phyloP scores from a whole-genome alignment of 2,797 vertebrate species.

The Halcyon badia region DNA sequence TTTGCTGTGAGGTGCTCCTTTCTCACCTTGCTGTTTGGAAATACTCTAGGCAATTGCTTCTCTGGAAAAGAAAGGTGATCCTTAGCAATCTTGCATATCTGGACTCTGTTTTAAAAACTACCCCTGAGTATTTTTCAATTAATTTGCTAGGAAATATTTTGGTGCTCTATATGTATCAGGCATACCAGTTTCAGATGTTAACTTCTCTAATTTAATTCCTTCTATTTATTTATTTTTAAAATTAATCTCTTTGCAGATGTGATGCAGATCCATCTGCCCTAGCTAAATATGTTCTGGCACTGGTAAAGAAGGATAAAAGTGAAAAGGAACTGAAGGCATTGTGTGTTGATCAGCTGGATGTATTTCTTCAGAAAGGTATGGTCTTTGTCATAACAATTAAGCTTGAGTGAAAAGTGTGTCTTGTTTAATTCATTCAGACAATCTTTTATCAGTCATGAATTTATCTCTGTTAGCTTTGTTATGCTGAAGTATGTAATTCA shows the following conservation, averaged over 20 bases:
- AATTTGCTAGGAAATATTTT: background rate
- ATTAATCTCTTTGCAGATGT: conserved; percentile 84
- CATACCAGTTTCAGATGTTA: background rate
- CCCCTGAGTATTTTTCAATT: background rate
- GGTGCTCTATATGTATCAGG: background rate
- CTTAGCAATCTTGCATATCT: background rate
- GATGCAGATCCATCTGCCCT: conserved; percentile 98
- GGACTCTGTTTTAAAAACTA: background rate
- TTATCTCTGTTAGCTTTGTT: background rate
- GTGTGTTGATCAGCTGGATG: conserved; percentile 98
- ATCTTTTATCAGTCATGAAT: fast-evolving
- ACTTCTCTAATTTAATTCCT: background rate
- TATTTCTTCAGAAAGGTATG: conserved; percentile 98
- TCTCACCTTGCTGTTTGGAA: background rate
- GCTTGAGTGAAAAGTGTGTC: background rate
- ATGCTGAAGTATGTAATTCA: background rate
- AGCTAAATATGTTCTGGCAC: conserved; percentile 97
- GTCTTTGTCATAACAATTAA: background rate
- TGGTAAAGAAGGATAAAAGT: conserved; percentile 99
- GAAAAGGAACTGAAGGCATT: conserved; percentile 97
- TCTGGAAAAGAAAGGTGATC: background rate
- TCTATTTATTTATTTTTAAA: background rate
- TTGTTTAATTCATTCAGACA: background rate
- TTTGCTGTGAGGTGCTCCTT: background rate
- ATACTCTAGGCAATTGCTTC: background rate